These are phyloP conservation scores for Aspidoscelis tigris DNA, from an alignment of 2,113 vertebrate species.

Conservation along the genomic window DNA sequence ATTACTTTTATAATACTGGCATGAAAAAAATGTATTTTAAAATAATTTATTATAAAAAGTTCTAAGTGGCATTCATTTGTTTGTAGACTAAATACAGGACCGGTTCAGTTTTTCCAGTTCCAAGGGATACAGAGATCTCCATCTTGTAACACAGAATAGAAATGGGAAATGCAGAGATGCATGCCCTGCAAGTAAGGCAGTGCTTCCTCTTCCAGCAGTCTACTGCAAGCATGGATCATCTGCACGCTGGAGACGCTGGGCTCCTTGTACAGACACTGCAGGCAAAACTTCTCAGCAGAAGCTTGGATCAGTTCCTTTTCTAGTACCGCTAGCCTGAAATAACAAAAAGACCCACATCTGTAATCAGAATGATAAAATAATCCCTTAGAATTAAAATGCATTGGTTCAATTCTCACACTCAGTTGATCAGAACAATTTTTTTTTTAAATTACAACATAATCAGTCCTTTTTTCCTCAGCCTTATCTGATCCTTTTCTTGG, in stretches of 20 bases:
- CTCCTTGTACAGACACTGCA: constrained; percentile 88
- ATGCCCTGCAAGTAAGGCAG: constrained; percentile 83
- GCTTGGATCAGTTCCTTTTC: constrained; percentile 78
- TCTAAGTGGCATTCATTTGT: constrained; percentile 43
- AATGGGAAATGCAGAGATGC: constrained; percentile 88
- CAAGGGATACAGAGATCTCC: constrained; percentile 96
- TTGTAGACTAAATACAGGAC: constrained; percentile 62
- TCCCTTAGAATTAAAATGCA: background rate
- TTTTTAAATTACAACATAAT: no score
- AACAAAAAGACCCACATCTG: background rate
- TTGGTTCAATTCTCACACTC: no score
- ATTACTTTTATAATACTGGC: constrained; percentile 47
- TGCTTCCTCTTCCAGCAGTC: constrained; percentile 81
- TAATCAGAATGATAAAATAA: constrained; percentile 17
- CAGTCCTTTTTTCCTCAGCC: background rate
- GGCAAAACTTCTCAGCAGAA: constrained; percentile 80
- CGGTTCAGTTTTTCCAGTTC: constrained; percentile 89
- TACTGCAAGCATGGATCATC: constrained; percentile 88
- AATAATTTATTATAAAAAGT: constrained; percentile 67
- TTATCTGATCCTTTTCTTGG: background rate
- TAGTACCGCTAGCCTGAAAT: constrained; percentile 81
- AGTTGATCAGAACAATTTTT: no score
- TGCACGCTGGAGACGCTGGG: constrained; percentile 87
- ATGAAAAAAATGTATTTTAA: constrained; percentile 63
- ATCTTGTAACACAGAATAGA: constrained; percentile 95